Evolutionary conservation across 1,140 invertebrate species (phyloP), one percentile per base, ranked within the genome.

Genomic region (Cheumatopsyche charites): DNA sequence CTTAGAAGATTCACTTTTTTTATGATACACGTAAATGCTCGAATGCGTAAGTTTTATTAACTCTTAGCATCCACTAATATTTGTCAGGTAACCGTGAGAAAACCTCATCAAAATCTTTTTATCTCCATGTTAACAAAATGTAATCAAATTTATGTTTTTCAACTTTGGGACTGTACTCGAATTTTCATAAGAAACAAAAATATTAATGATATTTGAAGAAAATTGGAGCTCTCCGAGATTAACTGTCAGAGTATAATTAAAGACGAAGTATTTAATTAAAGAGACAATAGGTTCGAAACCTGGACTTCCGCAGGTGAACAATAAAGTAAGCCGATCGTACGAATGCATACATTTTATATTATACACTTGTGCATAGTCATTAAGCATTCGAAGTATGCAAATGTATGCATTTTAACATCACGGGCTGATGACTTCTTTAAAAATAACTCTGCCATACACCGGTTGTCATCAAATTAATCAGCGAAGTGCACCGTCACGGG

Each of bases 391-490:
- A 62, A 62, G 19, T 58, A 58, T 58, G 55, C 55, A 66, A 71
- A 47, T 65, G n/a, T 65, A 47, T 65, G 43, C 62, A 71, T 71
- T 71, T 71, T 65, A 71, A 58, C 65, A 71, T 52, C 70, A 71
- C 70, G 70, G 62, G 42, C 62, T 62, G 70, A 42, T 71, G 70
- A 65, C 26, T 63, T 25, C 70, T 55, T 71, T 71, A 71, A 71
- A 71, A 71, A 66, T 71, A 71, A 52, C 62, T 66, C 65, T 71
- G 65, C 65, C 70, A 66, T 71, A 47, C 62, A 65, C 23, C 52
- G 70, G 70, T 66, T 71, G 70, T 71, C 62, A 71, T 71, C 70
- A 66, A 65, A 66, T 71, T 71, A 63, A 63, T 71, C 70, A 71
- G 70, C 65, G 45, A 71, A 71, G 62, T 71, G 62, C 65, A 42